Evolutionary conservation across 2,113 vertebrate species (phyloP).

Genomic region (Reinhardtius hippoglossoides): DNA sequence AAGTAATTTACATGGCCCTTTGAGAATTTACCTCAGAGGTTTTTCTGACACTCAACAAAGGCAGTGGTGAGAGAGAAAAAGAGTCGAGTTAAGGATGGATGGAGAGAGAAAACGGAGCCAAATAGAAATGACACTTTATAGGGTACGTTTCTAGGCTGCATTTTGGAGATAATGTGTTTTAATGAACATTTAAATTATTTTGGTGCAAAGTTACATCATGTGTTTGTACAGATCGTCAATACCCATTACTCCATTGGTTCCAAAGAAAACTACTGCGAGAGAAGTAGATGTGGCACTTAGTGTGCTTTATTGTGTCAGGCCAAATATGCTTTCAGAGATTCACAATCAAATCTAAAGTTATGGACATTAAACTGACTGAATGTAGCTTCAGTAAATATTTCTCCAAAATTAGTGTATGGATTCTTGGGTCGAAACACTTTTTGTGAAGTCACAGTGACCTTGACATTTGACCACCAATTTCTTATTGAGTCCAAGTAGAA

Average conservation of each 20-base stretch:
- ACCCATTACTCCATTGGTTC: background rate
- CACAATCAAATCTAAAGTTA: background rate
- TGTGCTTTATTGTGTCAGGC: slow-evolving; percentile 18
- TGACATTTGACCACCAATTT: background rate
- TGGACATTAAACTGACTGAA: no score
- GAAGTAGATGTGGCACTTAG: background rate
- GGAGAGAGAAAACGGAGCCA: background rate
- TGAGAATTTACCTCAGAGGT: slow-evolving; percentile 67
- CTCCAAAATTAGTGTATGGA: background rate
- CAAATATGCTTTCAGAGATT: background rate
- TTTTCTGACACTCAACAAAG: slow-evolving; percentile 61
- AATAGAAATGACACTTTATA: slow-evolving; percentile 5
- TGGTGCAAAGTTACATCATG: background rate
- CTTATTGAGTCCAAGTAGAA: background rate
- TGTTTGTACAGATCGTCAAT: slow-evolving; percentile 20
- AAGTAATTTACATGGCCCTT: slow-evolving; percentile 78
- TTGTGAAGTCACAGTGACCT: background rate
- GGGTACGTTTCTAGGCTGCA: slow-evolving; percentile 7
- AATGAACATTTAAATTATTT: slow-evolving; percentile 18
- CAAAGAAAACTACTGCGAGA: background rate
- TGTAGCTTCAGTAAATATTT: background rate
- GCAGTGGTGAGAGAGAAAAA: slow-evolving; percentile 24
- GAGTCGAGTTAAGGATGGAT: background rate
- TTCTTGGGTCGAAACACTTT: background rate
- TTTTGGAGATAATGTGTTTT: slow-evolving; percentile 12